phyloP scores from a whole-genome alignment of 1,140 invertebrate genomes.

The Fopius arisanus region DNA sequence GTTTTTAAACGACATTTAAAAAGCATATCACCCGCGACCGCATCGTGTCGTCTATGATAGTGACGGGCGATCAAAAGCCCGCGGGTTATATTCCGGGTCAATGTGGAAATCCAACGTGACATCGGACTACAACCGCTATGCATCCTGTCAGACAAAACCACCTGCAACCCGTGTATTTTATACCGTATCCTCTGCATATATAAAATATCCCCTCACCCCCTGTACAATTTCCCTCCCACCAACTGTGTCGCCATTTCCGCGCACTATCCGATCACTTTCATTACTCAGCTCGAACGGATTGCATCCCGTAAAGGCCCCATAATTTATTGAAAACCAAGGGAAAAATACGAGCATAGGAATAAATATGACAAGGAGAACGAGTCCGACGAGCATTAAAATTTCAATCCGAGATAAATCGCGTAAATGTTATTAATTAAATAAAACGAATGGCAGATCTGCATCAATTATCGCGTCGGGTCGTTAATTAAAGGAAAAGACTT shows the following conservation, averaged over 20 bases:
- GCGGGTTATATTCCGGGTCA: constrained; percentile 10
- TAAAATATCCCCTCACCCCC: background rate
- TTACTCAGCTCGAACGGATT: background rate
- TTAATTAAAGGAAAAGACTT: constrained; percentile 38
- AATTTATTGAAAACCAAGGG: background rate
- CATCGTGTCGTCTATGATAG: constrained; percentile 17
- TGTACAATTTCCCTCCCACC: background rate
- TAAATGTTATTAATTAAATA: constrained; percentile 1
- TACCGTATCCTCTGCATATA: background rate
- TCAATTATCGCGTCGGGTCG: constrained; percentile 34
- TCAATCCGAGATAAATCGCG: background rate
- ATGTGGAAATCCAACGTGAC: constrained; percentile 21
- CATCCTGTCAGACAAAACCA: constrained; percentile 10
- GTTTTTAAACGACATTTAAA: constrained; percentile 16
- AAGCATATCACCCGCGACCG: background rate
- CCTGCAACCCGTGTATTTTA: background rate
- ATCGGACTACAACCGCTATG: background rate
- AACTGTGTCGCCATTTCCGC: background rate
- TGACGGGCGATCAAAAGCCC: constrained; percentile 29
- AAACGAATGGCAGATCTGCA: constrained; percentile 32
- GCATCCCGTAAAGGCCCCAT: background rate
- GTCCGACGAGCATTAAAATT: no score
- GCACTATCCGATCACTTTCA: background rate
- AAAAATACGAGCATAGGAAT: background rate
- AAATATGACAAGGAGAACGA: background rate